Conservation (phyloP, 2,888 invertebrate genomes). For the Apotomis betuletana region DNA sequence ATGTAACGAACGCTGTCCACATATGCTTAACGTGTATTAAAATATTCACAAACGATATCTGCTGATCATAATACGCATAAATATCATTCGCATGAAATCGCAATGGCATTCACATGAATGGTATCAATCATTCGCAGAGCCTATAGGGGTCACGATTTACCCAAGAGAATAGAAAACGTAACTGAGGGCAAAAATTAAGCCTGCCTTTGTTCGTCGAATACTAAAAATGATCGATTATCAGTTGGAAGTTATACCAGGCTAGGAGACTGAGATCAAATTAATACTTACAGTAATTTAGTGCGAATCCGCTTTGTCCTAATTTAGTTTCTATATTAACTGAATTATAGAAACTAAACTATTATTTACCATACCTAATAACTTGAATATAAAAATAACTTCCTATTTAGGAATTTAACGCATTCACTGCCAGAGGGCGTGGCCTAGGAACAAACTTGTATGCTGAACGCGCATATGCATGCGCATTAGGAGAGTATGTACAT, state of each 20-base stretch:
- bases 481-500: too few relatives aligned
- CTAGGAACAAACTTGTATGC: too few relatives aligned
- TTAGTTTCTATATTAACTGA: too few relatives aligned
- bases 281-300: background rate
- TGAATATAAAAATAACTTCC: too few relatives aligned
- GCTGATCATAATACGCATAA: conserved; percentile 45
- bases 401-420: too few relatives aligned
- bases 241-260: background rate
- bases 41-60: conserved; percentile 22
- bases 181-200: conserved; percentile 27
- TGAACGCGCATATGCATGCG: too few relatives aligned
- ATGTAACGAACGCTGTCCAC: too few relatives aligned
- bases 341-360: too few relatives aligned
- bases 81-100: conserved; percentile 62
- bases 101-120: conserved; percentile 61
- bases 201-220: conserved; percentile 20
- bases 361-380: too few relatives aligned
- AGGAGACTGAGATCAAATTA: conserved; percentile 1
- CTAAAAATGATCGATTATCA: conserved; percentile 13
- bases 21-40: conserved; percentile 18
- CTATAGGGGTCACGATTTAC: conserved; percentile 54
- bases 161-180: conserved; percentile 47
- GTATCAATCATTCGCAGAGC: conserved; percentile 66
- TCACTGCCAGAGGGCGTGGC: too few relatives aligned
- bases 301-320: too few relatives aligned